Conservation (phyloP, 2,888 invertebrate genomes). For the Penaeus monodon region DNA sequence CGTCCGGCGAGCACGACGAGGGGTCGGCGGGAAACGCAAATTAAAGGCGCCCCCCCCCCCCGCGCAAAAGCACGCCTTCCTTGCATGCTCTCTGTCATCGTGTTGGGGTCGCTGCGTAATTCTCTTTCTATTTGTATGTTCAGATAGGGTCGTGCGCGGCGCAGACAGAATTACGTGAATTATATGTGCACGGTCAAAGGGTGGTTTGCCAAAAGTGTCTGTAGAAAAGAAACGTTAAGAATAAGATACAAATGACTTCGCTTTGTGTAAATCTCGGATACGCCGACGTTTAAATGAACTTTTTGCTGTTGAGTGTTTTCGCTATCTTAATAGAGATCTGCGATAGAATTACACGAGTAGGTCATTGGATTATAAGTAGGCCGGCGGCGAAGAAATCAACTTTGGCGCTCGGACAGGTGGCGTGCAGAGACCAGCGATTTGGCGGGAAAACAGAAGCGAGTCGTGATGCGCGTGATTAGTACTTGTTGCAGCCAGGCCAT, state of each 20-base stretch:
- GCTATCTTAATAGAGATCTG: not conserved
- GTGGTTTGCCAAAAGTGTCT: too few species aligned
- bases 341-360: conserved; percentile 4
- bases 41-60: not conserved
- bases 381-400: conserved; percentile 22
- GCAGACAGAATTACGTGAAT: too few species aligned
- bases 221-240: too few species aligned
- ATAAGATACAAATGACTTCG: too few species aligned
- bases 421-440: conserved; percentile 28
- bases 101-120: not conserved
- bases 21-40: not conserved
- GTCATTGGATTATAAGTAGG: conserved; percentile 7
- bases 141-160: too few species aligned
- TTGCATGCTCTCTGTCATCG: not conserved
- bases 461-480: conserved; percentile 37
- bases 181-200: too few species aligned
- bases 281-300: not conserved
- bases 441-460: conserved; percentile 36
- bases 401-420: conserved; percentile 23
- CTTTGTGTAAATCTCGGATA: not conserved
- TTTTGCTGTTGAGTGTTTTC: not conserved
- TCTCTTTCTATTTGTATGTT: too few species aligned
- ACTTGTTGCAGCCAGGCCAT: not conserved
- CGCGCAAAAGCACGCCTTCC: not conserved
- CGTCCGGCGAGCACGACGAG: not conserved